Base-by-base conservation (phyloP, 2,113 vertebrate species). In the Leucosticte australis region DNA sequence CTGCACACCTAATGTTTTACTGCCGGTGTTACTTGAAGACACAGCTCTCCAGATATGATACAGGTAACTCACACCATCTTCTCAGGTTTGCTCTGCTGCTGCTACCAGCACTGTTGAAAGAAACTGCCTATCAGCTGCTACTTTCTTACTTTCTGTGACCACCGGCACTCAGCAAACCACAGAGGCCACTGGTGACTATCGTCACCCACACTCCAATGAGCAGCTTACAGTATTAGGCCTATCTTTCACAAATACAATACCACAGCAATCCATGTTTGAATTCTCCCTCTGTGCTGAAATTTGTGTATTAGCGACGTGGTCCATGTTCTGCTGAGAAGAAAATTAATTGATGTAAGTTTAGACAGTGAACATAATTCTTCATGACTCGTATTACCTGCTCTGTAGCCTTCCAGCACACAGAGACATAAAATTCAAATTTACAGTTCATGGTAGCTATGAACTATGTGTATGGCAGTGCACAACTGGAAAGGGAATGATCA, bases 381-480 rank as follows among this genome's bases (percentile, higher is more conserved):
- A 39, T 47, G 52, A 77, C 85, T 90, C 67, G 63, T 69, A 86
- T 49, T 87, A 87, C 59, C 86, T 93, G 89, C 92, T 89, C 79
- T 55, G 83, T 59, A 89, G 50, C 79, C 76, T 75, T 59, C 30
- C 31, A 81, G 55, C 68, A 74, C 17, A 70, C 2, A n/a, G 49
- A 88, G 37, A 62, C 46, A 52, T 16, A 83, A 88, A 76, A 55
- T 13, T 52, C 59, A 63, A 5, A 62, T 90, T 77, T 57, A 53
- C 27, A 80, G 46, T 16, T 88, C 18, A 26, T 3, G 9, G 42
- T 12, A 79, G 23, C 67, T 42, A 15, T 42, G 57, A 69, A 37
- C 4, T 16, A 6, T 11, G 9, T 15, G 24, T 5, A 89, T 8
- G 53, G n/a, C 1, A 76, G 23, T 15, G 8, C 46, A 76, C 30